phyloP scores from a whole-genome alignment of 1,140 invertebrate species.

The Araneus ventricosus region DNA sequence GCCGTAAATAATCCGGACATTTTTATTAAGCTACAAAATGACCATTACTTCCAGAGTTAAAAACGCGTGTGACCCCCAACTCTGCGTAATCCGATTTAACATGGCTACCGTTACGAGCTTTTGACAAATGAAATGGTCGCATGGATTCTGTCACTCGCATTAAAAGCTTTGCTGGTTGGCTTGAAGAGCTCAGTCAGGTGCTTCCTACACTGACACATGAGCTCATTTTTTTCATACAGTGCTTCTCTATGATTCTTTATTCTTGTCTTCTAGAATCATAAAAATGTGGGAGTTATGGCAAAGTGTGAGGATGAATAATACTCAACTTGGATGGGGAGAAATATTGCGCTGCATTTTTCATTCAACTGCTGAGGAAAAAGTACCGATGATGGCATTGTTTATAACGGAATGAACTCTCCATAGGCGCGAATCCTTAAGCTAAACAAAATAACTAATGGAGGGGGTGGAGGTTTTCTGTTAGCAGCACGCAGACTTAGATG shows the following conservation, averaged over 20 bases:
- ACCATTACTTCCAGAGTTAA: not conserved
- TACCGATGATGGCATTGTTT: too few relatives aligned
- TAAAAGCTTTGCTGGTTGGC: not conserved
- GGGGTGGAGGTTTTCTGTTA: too few relatives aligned
- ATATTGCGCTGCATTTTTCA: too few relatives aligned
- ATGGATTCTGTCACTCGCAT: conserved; percentile 26
- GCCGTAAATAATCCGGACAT: not conserved
- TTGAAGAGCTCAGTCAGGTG: not conserved
- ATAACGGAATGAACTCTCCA: too few relatives aligned
- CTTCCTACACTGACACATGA: not conserved
- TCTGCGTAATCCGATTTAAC: not conserved
- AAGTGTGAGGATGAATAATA: not conserved
- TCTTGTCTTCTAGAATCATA: not conserved
- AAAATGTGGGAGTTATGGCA: not conserved
- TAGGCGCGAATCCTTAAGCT: too few relatives aligned
- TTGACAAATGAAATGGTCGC: conserved; percentile 49
- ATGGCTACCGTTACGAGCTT: conserved; percentile 21
- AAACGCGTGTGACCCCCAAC: not conserved
- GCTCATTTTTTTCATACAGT: not conserved
- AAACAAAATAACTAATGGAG: too few relatives aligned
- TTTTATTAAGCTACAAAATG: not conserved
- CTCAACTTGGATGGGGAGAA: too few relatives aligned
- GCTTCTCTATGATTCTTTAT: not conserved
- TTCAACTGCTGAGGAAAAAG: too few relatives aligned
- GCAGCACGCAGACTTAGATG: too few relatives aligned